Percentiles rank a stretch among this genome's conserved stretches.
Evolutionary conservation across 2,888 invertebrate genomes (phyloP).

Genomic region (Timema podura): DNA sequence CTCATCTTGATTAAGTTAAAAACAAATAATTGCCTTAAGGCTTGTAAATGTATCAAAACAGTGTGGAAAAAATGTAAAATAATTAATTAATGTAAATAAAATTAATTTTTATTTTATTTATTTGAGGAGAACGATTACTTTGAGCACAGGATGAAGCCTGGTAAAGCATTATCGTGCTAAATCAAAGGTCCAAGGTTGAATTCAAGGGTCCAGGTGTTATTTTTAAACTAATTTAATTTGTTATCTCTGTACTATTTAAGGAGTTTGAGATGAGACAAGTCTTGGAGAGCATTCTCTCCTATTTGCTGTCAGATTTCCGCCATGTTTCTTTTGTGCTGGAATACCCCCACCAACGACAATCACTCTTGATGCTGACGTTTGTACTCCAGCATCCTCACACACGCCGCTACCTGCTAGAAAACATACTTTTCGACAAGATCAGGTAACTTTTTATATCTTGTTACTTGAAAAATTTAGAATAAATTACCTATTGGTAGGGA

Average conservation of each 20-base stretch:
- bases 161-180: too few relatives aligned
- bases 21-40: too few relatives aligned
- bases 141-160: too few relatives aligned
- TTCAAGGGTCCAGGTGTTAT: too few relatives aligned
- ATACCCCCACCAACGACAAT: slow-evolving; percentile 52
- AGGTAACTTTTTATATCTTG: slow-evolving; percentile 43
- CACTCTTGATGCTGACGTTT: slow-evolving; percentile 56
- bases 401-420: slow-evolving; percentile 59
- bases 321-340: slow-evolving; percentile 49
- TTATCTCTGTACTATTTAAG: slow-evolving; percentile 35
- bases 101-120: too few relatives aligned
- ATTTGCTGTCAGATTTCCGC: slow-evolving; percentile 58
- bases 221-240: slow-evolving; percentile 4
- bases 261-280: slow-evolving; percentile 59
- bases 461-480: neutral
- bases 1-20: too few relatives aligned
- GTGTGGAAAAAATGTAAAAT: too few relatives aligned
- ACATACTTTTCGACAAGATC: slow-evolving; percentile 60
- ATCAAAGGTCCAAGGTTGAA: too few relatives aligned
- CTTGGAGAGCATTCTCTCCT: slow-evolving; percentile 58
- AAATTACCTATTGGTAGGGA: neutral
- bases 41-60: too few relatives aligned
- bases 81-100: too few relatives aligned
- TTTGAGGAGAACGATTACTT: too few relatives aligned
- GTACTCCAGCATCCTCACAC: slow-evolving; percentile 60